Base-by-base conservation (phyloP, 2,888 invertebrate species). In the Dryadula phaetusa region DNA sequence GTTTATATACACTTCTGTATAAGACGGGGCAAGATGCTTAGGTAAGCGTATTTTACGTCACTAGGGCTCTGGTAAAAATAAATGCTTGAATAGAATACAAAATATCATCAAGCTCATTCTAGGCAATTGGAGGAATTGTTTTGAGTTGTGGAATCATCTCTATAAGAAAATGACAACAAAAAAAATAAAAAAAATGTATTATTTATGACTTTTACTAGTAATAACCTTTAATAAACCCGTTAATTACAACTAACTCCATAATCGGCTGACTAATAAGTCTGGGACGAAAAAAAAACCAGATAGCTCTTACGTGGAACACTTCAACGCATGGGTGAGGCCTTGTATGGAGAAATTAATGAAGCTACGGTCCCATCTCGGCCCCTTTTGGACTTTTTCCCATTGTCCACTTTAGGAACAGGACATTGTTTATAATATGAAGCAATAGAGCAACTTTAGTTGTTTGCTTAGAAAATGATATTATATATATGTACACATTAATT, bases 291-390 rank as follows among this genome's bases (percentile, higher is more conserved):
- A 66, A 70, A 67, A 68, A 68, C 60, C 40, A 54, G 62, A 60
- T 20, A 42, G 52, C 40, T 60, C 58, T 54, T 70, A 68, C 68
- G 62, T 69, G 68, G 73, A 69, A 70, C 67, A 46, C 58, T 65
- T 71, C 71, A 69, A 68, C 65, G 67, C 49, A 71, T 70, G 72
- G 67, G 72, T 72, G 62, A 47, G 22, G 64, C 83, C 84, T 76
- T 84, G 81, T 85, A 84, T 71, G 84, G 85, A 71, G 52, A 72
- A 68, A 70, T 79, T 85, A 85, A 84, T 82, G 85, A 85, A 82
- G 72, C 75, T 73, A 73, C 75, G 77, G 72, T 67, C 72, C 71
- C 76, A 75, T 75, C 75, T 61, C 44, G 44, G 7, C 22, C 20
- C 32, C 61, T 74, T 74, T 71, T 70, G 73, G 70, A 62, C 67